Evolutionary conservation across 2,113 vertebrate genomes (phyloP), one percentile per base, ranked within the genome.

Genomic region (Petrocephalus microphthalmus): DNA sequence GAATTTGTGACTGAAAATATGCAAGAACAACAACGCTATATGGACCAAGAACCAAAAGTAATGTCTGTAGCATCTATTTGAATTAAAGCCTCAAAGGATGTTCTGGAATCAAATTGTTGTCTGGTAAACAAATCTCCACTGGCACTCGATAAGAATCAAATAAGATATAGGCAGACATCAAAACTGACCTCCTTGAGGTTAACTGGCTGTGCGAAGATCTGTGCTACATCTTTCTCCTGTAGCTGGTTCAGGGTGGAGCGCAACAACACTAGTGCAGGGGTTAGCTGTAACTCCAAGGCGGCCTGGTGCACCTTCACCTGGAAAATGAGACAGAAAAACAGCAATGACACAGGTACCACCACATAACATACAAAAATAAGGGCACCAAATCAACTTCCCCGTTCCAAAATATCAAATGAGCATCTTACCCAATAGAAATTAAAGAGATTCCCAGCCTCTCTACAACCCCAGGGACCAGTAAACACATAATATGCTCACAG

Each of bases 251-350:
- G 91, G 0, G 98, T 97, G 17, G 97, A 97, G 88, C 97, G 97
- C 8, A 99, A 95, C 83, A 99, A 93, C 15, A 98, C 94, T 0
- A 97, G 95, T 91, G 98, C 96, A 0, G 98, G 98, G 86, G 97
- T 98, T 89, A 99, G 93, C 92, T 97, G 96, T 85, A 99, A 92
- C 93, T 99, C 98, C 95, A 99, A 94, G 57, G 96, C 95, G n/a
- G 97, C 96, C 92, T 99, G 98, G 86, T 98, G 97, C 87, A 99
- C 92, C 91, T 97, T 99, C 67, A 99, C 95, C 98, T 99, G 90
- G 53, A 87, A 89, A 0, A 71, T 60, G 52, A 88, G 67, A 0
- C 0, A 89, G 54, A 11, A 15, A 71, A 60, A 67, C 54, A 64
- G 3, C 0, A 25, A 10, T 51, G 57, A 52, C 53, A 49, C 15